Base-by-base conservation (phyloP, 2,888 invertebrate genomes). In the Rotaria socialis region DNA sequence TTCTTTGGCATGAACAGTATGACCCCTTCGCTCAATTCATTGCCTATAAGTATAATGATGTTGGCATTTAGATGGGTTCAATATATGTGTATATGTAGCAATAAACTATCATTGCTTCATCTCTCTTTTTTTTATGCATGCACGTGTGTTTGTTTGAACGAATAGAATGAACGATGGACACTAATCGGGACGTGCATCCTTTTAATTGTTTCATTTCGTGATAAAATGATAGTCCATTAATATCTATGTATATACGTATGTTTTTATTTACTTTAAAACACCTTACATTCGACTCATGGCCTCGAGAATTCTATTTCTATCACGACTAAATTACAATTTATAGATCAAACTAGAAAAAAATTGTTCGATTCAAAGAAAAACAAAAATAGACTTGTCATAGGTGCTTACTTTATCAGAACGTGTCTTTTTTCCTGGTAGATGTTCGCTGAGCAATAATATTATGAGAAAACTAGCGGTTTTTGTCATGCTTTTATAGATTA, bases 161-260 rank as follows among this genome's bases (percentile, higher is more conserved):
- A 67, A 67, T 14, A 35, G 16, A 67, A 52, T 67, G 67, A 67
- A 67, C 27, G 67, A 27, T 35, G 67, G 67, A 67, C 35, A 67
- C 67, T 67, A 67, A 67, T 67, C 67, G 67, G 35, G 67, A 67
- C 67, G 67, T 67, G 67, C 67, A 67, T 67, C 35, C 27, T 67
- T 67, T 67, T 67, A 67, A 67, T 67, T 67, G 67, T 67, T 67
- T 67, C 27, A 67, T 67, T 67, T 67, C 67, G 67, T 67, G 67
- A 67, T 67, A 67, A 35, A 67, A 67, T 27, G 27, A 27, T 67
- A 35, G 67, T 67, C 35, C 35, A 67, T 67, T 67, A 67, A 27
- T 67, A 60, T 60, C 14, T 52, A 47, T 4, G 11, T 47, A 16
- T 52, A 52, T 14, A 67, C 35, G 35, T 67, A 67, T 67, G 35